Percentiles rank a stretch among this genome's conserved stretches.
Conservation (phyloP, 2,797 vertebrate genomes). For the Squalus acanthias region DNA sequence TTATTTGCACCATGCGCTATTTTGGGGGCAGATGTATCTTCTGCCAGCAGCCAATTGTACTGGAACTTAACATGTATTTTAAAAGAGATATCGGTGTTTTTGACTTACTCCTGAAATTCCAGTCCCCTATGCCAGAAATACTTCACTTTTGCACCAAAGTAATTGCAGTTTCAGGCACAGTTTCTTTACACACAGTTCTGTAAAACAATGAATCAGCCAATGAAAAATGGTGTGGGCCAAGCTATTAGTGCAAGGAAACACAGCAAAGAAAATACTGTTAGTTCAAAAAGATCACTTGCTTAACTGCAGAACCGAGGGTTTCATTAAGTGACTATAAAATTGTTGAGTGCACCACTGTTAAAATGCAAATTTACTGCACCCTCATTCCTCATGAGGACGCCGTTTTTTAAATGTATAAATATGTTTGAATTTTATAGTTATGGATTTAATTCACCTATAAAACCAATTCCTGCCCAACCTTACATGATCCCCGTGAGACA, state of each 20-base stretch:
- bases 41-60: too few relatives aligned
- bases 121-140: too few relatives aligned
- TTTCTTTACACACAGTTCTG: background rate
- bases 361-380: background rate
- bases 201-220: background rate
- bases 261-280: background rate
- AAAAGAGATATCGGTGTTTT: too few relatives aligned
- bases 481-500: too few relatives aligned
- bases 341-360: background rate
- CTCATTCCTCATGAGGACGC: background rate
- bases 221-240: background rate
- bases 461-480: too few relatives aligned
- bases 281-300: background rate
- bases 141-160: conserved; percentile 37
- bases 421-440: background rate
- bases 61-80: too few relatives aligned
- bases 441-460: too few relatives aligned
- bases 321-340: background rate
- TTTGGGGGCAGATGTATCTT: too few relatives aligned
- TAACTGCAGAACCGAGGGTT: background rate
- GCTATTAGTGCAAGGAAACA: background rate
- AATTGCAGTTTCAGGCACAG: background rate
- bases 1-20: too few relatives aligned
- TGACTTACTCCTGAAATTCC: too few relatives aligned
- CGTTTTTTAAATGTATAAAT: background rate